These are phyloP conservation scores for Pseudeuparius sepicola DNA, from an alignment of 2,888 invertebrate genomes.

Conservation along the genomic window DNA sequence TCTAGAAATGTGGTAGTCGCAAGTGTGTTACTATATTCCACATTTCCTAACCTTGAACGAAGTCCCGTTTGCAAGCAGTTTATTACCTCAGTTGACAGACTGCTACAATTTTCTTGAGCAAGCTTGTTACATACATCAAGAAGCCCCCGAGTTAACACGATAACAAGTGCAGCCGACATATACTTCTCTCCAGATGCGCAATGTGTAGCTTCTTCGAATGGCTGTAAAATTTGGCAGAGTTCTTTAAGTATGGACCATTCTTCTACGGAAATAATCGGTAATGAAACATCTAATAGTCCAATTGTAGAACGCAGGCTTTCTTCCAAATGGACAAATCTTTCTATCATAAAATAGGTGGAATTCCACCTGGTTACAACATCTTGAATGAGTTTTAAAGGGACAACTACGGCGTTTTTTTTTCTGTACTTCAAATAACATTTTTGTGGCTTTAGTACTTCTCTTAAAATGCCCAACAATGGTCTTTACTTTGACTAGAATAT, in stretches of 20 bases:
- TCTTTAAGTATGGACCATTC: conserved; percentile 21
- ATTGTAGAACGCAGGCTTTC: no score
- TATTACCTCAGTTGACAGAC: conserved; percentile 13
- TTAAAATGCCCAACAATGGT: conserved; percentile 16
- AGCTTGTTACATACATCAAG: conserved; percentile 15
- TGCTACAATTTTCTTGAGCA: conserved; percentile 14
- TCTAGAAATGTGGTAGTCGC: conserved; percentile 17
- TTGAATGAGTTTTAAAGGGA: conserved; percentile 15
- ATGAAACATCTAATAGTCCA: conserved; percentile 17
- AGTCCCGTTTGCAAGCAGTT: conserved; percentile 9
- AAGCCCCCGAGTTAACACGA: conserved; percentile 19
- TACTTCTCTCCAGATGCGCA: conserved; percentile 24
- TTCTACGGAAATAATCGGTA: conserved; percentile 15
- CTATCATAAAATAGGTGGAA: conserved; percentile 21
- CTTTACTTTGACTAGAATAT: conserved; percentile 14
- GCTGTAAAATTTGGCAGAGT: conserved; percentile 17
- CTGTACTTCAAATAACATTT: conserved; percentile 13
- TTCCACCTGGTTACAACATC: conserved; percentile 21
- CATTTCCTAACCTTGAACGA: conserved; percentile 11
- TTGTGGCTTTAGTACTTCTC: conserved; percentile 11
- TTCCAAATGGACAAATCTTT: conserved; percentile 13
- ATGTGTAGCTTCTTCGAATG: conserved; percentile 25
- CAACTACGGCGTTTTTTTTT: conserved; percentile 6
- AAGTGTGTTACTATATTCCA: conserved; percentile 20
- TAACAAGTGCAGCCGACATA: conserved; percentile 20